These are phyloP conservation scores for Erythrolamprus reginae DNA, from an alignment of 2,113 vertebrate genomes.

Conservation along the genomic window DNA sequence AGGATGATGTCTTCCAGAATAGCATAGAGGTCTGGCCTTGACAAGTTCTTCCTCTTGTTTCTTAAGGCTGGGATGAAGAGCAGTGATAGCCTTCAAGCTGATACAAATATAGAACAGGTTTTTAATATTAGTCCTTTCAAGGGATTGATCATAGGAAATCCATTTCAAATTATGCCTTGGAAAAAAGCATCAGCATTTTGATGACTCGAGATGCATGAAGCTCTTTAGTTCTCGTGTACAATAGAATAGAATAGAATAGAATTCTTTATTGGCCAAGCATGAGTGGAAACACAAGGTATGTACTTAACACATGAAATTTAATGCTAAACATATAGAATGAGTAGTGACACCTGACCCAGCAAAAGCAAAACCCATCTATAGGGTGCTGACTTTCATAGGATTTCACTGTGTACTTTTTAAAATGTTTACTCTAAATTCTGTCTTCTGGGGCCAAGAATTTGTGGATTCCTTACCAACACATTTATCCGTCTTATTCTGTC, in stretches of 20 bases:
- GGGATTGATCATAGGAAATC: background rate
- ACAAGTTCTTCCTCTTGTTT: background rate
- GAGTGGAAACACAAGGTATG: too few species aligned
- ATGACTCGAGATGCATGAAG: background rate
- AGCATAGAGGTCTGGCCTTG: background rate
- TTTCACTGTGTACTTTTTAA: background rate
- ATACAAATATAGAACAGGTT: background rate
- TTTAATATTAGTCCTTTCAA: background rate
- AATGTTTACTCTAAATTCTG: background rate
- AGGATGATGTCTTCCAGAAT: background rate
- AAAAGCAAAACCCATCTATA: background rate
- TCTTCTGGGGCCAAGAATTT: background rate
- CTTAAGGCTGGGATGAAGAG: background rate
- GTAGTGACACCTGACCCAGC: background rate
- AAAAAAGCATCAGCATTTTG: background rate
- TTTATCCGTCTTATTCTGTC: background rate
- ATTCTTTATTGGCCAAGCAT: too few species aligned
- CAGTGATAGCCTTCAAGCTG: slow-evolving; percentile 35
- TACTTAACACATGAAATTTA: background rate
- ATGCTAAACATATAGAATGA: background rate
- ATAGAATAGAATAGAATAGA: too few species aligned
- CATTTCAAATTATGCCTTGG: background rate
- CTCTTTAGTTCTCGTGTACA: background rate
- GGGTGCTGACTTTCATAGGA: background rate
- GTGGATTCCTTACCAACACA: background rate